Conservation (phyloP, 2,113 vertebrate species). For the Myiozetetes cayanensis region DNA sequence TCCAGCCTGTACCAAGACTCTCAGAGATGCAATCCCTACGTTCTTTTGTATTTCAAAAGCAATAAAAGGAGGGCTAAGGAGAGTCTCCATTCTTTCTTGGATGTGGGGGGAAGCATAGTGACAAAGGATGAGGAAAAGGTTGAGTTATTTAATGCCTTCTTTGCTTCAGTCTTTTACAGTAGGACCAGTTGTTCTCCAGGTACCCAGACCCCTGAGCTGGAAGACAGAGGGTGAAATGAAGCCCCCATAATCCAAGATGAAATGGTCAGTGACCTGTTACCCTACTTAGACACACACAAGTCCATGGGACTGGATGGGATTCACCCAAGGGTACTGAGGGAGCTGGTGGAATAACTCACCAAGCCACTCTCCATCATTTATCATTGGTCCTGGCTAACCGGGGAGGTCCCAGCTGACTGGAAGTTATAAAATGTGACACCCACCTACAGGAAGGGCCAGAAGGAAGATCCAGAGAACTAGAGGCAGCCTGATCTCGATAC, state of each 20-base stretch:
- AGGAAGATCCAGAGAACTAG: neutral
- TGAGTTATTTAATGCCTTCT: neutral
- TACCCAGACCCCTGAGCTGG: neutral
- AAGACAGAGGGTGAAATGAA: neutral
- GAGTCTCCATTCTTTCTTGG: neutral
- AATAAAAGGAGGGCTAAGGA: neutral
- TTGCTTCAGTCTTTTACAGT: neutral
- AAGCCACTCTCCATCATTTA: neutral
- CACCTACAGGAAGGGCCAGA: neutral
- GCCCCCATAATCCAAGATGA: neutral
- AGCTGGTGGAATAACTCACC: neutral
- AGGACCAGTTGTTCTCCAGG: neutral
- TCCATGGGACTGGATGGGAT: neutral
- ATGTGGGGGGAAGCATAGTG: neutral
- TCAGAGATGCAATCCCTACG: neutral
- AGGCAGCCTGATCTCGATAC: neutral
- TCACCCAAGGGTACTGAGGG: neutral
- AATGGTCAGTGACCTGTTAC: neutral
- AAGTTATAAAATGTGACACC: neutral
- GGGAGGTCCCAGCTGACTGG: neutral
- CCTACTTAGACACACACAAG: neutral
- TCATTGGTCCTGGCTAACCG: neutral
- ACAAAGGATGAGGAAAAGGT: neutral
- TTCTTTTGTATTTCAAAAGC: neutral
- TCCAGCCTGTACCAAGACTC: neutral